Evolutionary conservation across 1,140 invertebrate species (phyloP), one percentile per base, ranked within the genome.

Genomic region (Stegodyphus dumicola): DNA sequence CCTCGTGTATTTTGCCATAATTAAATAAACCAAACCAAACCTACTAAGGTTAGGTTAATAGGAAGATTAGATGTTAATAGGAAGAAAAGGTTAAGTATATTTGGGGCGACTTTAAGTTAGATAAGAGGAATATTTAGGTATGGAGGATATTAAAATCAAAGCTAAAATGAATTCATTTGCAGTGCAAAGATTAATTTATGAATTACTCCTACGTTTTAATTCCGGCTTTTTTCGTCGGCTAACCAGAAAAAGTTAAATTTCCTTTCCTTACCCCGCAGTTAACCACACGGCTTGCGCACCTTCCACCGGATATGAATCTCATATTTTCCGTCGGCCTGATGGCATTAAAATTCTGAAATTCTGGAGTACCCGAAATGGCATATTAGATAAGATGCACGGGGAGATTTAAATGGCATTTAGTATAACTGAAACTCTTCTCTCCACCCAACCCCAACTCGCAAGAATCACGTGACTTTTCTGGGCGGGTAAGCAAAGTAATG

Each of bases 281-380:
- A 33, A 33, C 33, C 33, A 33, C 33, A 33, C 33, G 33, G 33
- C 33, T 33, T 33, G 33, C 33, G 33, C 3, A 33, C 33, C 33
- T 33, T 18, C 77, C 69, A 52, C 78, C 78, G 78, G 78, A 81
- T 81, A 81, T 81, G 78, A 73, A 81, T 81, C 67, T 81, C 78
- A 81, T 81, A 73, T 81, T 73, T 81, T 64, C 54, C 66, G 48
- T 56, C 77, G 51, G 18, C 48, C 13, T 33, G 75, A 77, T 77
- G 54, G 60, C 75, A 73, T 73, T 73, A 81, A 81, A 81, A 73
- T 73, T 54, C 78, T 53, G 69, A 81, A 48, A 69, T 81, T 81
- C 73, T 81, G 71, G 78, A 81, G 73, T 81, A 81, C 64, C 78
- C 54, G 70, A 73, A 81, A 81, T 81, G 70, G 78, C 15, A 33